Evolutionary conservation across 2,113 vertebrate species (phyloP).

Genomic region (Mungos mungo): DNA sequence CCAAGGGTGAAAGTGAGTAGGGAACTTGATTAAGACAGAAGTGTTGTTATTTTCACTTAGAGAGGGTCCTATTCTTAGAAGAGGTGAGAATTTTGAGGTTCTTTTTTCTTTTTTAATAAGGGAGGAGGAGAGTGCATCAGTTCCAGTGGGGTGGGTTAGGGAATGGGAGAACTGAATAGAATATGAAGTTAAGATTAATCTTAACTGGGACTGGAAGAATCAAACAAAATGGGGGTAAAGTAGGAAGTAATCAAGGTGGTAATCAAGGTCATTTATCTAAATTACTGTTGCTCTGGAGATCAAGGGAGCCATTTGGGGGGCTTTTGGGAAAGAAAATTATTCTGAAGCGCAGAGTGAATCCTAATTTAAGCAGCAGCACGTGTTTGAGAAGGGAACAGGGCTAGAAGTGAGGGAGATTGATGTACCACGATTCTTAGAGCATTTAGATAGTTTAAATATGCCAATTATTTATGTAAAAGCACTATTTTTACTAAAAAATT

Average conservation of each 20-base stretch:
- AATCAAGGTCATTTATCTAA: background rate
- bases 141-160: background rate
- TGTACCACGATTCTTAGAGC: background rate
- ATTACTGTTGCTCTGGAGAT: slow-evolving; percentile 4
- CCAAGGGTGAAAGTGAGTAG: slow-evolving; percentile 15
- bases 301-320: background rate
- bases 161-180: slow-evolving; percentile 12
- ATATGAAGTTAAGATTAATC: slow-evolving; percentile 26
- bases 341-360: background rate
- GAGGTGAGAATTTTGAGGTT: slow-evolving; percentile 15
- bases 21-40: slow-evolving; percentile 24
- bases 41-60: background rate
- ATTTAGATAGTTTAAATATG: slow-evolving; percentile 35
- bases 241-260: background rate
- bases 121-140: background rate
- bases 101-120: background rate
- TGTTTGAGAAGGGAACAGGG: background rate
- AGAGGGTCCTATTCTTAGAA: background rate
- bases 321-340: background rate
- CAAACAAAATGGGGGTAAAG: background rate
- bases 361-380: background rate
- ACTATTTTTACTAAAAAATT: slow-evolving; percentile 35
- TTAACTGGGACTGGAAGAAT: background rate
- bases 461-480: background rate
- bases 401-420: background rate